These are phyloP conservation scores for Lophius americanus DNA, from an alignment of 2,797 vertebrate species.

Conservation along the genomic window DNA sequence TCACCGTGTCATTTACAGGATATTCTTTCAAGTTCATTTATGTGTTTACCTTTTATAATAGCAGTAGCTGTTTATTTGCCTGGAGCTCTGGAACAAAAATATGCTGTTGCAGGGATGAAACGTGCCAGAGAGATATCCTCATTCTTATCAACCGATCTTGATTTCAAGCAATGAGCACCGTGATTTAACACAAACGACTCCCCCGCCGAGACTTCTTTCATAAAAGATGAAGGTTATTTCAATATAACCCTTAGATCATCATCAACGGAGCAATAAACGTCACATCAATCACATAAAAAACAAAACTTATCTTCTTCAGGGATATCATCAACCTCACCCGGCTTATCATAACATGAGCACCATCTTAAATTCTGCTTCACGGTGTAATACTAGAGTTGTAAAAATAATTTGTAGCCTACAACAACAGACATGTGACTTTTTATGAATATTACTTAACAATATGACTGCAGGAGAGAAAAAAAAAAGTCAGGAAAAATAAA, in stretches of 20 bases:
- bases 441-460: neutral
- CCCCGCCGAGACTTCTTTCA: neutral
- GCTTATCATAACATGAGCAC: neutral
- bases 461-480: neutral
- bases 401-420: neutral
- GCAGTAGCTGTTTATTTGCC: no score
- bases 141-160: neutral
- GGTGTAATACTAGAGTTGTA: no score
- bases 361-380: neutral
- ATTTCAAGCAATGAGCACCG: no score
- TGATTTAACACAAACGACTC: no score
- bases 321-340: neutral
- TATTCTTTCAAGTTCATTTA: no score
- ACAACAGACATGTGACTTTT: conserved; percentile 1
- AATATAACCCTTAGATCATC: conserved; percentile 4
- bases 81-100: neutral
- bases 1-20: no score
- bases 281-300: conserved; percentile 8
- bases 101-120: neutral
- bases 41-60: no score
- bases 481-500: neutral
- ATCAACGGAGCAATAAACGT: conserved; percentile 8
- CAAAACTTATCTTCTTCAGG: conserved; percentile 5
- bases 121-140: neutral
- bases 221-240: conserved; percentile 9